Percentiles rank a stretch among this genome's conserved stretches.
Evolutionary conservation across 2,888 invertebrate species (phyloP).

Genomic region (Argyresthia albistria): DNA sequence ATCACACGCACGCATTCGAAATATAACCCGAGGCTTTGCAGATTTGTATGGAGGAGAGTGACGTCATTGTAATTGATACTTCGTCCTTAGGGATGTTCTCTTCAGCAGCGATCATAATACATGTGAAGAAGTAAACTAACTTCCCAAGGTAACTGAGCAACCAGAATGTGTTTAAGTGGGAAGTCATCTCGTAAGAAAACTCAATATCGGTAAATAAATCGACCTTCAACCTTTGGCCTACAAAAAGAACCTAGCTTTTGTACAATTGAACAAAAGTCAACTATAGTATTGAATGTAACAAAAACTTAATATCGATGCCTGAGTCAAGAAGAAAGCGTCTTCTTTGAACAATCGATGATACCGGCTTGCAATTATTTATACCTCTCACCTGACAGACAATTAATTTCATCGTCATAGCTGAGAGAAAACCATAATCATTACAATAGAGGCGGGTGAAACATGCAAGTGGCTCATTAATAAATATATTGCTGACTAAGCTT

Average conservation of each 20-base stretch:
- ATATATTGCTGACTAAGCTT: conserved; percentile 10
- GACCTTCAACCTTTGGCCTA: too few species aligned
- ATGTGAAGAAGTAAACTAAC: too few species aligned
- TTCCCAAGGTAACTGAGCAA: too few species aligned
- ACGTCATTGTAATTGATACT: conserved; percentile 13
- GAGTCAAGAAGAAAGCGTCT: conserved; percentile 30
- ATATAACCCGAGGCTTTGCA: not conserved
- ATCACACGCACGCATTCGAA: conserved; percentile 14
- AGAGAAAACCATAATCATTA: not conserved
- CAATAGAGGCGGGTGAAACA: conserved; percentile 5
- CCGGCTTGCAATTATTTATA: conserved; percentile 24
- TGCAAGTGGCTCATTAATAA: conserved; percentile 30
- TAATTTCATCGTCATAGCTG: conserved; percentile 24
- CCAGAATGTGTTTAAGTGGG: too few species aligned
- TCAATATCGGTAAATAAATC: too few species aligned
- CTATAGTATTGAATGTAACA: too few species aligned
- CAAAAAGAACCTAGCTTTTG: too few species aligned
- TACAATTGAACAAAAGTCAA: too few species aligned
- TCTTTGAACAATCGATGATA: conserved; percentile 23
- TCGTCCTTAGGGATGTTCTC: conserved; percentile 6
- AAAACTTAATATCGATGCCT: not conserved
- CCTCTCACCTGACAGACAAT: conserved; percentile 27
- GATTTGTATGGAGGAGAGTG: too few species aligned
- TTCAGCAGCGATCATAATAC: too few species aligned
- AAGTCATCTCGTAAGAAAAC: too few species aligned